These are phyloP conservation scores for Melanostoma mellinum DNA, from an alignment of 2,888 invertebrate genomes.

Conservation along the genomic window DNA sequence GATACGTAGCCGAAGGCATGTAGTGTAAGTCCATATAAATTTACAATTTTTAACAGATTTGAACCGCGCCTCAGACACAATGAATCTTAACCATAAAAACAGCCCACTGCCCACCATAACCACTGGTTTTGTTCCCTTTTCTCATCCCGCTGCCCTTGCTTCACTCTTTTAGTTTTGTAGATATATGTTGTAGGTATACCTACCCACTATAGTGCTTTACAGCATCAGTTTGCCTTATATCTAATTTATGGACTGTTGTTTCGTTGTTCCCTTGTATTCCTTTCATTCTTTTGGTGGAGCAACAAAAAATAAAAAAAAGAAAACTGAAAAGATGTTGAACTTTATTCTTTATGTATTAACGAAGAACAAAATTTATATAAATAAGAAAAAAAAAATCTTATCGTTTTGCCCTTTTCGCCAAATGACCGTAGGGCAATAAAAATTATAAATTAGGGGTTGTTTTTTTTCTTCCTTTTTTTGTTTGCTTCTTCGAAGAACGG, in stretches of 20 bases:
- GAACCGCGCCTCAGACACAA: constrained; percentile 63
- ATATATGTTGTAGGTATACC: too few relatives aligned
- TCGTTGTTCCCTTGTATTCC: constrained; percentile 8
- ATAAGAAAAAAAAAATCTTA: constrained; percentile 27
- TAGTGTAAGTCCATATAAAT: constrained; percentile 42
- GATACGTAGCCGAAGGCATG: constrained; percentile 31
- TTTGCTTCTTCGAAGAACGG: constrained; percentile 42
- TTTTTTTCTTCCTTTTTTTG: background rate
- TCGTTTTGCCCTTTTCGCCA: constrained; percentile 67
- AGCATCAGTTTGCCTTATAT: constrained; percentile 71
- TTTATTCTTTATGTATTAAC: constrained; percentile 42
- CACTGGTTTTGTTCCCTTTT: constrained; percentile 42
- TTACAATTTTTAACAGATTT: constrained; percentile 62
- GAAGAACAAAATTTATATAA: constrained; percentile 46
- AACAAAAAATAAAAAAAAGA: constrained; percentile 20
- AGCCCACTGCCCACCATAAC: constrained; percentile 71
- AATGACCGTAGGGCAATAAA: constrained; percentile 69
- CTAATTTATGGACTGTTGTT: constrained; percentile 64
- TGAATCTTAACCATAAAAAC: constrained; percentile 65
- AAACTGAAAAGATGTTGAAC: constrained; percentile 16
- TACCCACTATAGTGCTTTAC: constrained; percentile 50
- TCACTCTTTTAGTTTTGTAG: constrained; percentile 52
- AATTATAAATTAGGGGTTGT: constrained; percentile 72
- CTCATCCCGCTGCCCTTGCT: constrained; percentile 18
- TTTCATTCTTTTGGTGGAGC: constrained; percentile 17